Evolutionary conservation across 2,888 invertebrate genomes (phyloP).

Genomic region (Tethea ocularis): DNA sequence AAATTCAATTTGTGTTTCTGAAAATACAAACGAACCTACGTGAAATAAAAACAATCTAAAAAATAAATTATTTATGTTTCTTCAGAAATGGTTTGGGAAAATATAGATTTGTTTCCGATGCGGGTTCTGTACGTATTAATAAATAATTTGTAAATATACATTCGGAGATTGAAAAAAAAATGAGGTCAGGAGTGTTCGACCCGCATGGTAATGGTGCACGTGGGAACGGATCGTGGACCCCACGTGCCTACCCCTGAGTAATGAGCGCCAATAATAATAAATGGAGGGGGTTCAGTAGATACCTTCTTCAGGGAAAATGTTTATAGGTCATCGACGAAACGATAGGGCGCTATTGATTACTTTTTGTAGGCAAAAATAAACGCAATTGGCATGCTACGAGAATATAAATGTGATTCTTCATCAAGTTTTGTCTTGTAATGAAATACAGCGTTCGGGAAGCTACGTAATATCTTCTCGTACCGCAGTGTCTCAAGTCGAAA

Average conservation of each 20-base stretch:
- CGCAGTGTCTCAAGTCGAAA: no score
- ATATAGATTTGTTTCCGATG: background rate
- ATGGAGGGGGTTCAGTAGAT: constrained; percentile 38
- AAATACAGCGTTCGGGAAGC: no score
- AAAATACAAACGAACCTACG: background rate
- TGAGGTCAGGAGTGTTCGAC: constrained; percentile 36
- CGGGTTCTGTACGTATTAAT: background rate
- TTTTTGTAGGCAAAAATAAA: constrained; percentile 33
- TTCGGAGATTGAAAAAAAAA: constrained; percentile 28
- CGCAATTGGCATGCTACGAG: constrained; percentile 17
- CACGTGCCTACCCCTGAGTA: constrained; percentile 41
- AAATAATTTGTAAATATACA: constrained; percentile 11
- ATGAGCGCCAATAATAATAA: constrained; percentile 52
- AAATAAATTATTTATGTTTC: no score
- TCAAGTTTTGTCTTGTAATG: constrained; percentile 9
- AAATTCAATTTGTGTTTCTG: background rate
- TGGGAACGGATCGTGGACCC: constrained; percentile 41
- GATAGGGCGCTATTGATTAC: constrained; percentile 33
- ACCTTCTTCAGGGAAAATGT: constrained; percentile 32
- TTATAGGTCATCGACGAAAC: constrained; percentile 39
- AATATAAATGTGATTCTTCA: constrained; percentile 29
- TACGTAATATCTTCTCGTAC: no score
- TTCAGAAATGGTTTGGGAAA: background rate
- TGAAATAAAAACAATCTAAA: no score
- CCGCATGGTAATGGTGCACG: constrained; percentile 46